Conservation (phyloP, 2,113 vertebrate species). For the Pedionomus torquatus region DNA sequence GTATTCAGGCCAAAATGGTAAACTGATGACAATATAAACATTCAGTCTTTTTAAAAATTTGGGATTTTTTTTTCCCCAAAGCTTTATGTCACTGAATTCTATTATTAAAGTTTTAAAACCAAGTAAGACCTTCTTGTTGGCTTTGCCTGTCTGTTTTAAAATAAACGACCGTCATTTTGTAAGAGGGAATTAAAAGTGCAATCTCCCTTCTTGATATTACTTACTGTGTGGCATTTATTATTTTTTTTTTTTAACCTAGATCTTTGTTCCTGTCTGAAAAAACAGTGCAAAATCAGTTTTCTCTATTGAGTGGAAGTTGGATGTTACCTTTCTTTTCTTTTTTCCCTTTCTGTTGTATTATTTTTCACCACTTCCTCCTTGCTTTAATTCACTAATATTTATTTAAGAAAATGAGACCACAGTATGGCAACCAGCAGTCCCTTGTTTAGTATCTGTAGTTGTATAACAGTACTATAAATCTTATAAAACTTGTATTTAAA, state of each 20-base stretch:
- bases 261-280: background rate
- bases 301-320: background rate
- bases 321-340: background rate
- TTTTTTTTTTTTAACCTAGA: background rate
- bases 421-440: background rate
- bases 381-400: background rate
- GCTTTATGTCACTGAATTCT: background rate
- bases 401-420: fast-evolving
- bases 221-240: background rate
- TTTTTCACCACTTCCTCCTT: background rate
- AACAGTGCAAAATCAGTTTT: background rate
- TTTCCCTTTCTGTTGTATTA: background rate
- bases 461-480: background rate
- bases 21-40: background rate
- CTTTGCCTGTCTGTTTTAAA: background rate
- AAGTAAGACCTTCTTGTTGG: background rate
- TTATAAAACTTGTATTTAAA: background rate
- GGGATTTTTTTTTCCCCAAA: background rate
- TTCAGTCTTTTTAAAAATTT: background rate
- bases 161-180: background rate
- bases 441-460: background rate
- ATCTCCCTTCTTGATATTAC: background rate
- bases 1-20: background rate
- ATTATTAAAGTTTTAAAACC: background rate
- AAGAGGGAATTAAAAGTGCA: background rate